phyloP scores from a whole-genome alignment of 1,140 invertebrate species.

The Calephelis virginiensis region DNA sequence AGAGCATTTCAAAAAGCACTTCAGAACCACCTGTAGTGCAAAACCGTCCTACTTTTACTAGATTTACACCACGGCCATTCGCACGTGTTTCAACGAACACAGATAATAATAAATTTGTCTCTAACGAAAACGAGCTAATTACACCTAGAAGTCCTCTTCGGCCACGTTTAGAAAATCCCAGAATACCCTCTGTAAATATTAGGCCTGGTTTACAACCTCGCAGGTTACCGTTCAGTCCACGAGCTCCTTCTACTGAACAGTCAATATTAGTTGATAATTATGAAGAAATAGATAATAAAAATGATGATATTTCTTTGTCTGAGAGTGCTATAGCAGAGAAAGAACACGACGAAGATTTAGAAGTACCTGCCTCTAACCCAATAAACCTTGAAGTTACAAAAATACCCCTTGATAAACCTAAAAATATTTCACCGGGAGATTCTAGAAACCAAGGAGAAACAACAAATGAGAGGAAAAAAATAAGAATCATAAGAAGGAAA shows the following conservation, averaged over 20 bases:
- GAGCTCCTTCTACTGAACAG: conserved; percentile 41
- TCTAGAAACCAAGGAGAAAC: conserved; percentile 33
- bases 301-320: conserved; percentile 78
- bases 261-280: conserved; percentile 44
- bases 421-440: conserved; percentile 42
- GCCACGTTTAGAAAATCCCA: conserved; percentile 46
- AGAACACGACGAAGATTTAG: conserved; percentile 54
- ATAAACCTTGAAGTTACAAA: conserved; percentile 31
- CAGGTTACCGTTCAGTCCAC: conserved; percentile 54
- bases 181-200: conserved; percentile 31
- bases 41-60: conserved; percentile 56
- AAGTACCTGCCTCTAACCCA: not conserved
- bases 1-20: conserved; percentile 37
- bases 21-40: conserved; percentile 37
- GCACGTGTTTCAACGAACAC: conserved; percentile 36
- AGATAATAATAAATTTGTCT: conserved; percentile 22
- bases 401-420: conserved; percentile 36
- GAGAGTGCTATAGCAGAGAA: conserved; percentile 80
- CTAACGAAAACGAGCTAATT: conserved; percentile 29
- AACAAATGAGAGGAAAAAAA: conserved; percentile 53
- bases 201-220: conserved; percentile 42
- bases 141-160: conserved; percentile 43
- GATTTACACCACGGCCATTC: conserved; percentile 72
- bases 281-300: conserved; percentile 69
- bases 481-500: conserved; percentile 60